Evolutionary conservation across 2,888 invertebrate species (phyloP), one percentile per base, ranked within the genome.

Genomic region (Eupithecia subumbrata): DNA sequence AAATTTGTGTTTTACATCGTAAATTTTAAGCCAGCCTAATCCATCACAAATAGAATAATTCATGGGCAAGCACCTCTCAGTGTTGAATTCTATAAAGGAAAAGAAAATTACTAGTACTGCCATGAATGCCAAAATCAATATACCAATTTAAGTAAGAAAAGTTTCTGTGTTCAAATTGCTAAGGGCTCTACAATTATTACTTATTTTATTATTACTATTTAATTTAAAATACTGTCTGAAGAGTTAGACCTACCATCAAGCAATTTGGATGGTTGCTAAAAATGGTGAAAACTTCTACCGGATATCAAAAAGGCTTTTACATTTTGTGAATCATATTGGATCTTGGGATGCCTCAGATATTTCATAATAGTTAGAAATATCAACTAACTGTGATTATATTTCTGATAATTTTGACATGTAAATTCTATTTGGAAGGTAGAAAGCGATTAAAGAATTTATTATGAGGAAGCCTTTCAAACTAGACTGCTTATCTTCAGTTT

Each of bases 321-420:
- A 11, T 7, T 63, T 63, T 30, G 56, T 56, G 56, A 63, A 63
- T 63, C 71, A 71, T 60, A 14, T 1, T 30, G 25, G 25, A 63
- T 63, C 63, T 60, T 63, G 63, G 18, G 43, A 25, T 71, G n/a
- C 34, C 71, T 40, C 18, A 56, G 22, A 14, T 16, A 30, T 71
- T 63, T 71, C 63, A 2, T 8, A 64, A 72, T 48, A 30, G 34
- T 72, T 8, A 18, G 71, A 64, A 63, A 63, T 25, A 30, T 25
- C 52, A 7, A 48, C 2, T 1, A n/a, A 5, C 2, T 9, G n/a
- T n/a, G 4, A 30, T 5, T 56, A 11, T 22, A 11, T 60, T 56
- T 56, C 9, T n/a, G 11, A 12, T 22, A 11, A 11, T 60, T 22
- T 22, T 60, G 14, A 30, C 14, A 22, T 2, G 5, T 63, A 48